Base-by-base conservation (phyloP, 1,140 invertebrate species). In the Dufourea novaeangliae region DNA sequence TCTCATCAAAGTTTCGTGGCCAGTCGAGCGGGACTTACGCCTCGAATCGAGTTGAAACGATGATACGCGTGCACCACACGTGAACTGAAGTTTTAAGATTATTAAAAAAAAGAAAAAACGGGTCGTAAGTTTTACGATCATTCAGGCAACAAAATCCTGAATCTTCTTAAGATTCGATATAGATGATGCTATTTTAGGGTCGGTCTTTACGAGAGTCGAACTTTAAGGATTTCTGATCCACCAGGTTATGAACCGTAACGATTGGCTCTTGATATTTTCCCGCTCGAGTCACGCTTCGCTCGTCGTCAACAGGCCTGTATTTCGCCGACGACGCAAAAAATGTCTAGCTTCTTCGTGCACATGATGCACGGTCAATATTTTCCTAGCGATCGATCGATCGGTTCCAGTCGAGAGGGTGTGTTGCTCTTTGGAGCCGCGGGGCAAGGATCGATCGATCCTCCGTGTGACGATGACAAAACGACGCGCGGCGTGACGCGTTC, bases 401-500 rank as follows among this genome's bases (percentile, higher is more conserved):
- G n/a, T n/a, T n/a, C 14, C 20, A 5, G 46, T 5, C 8, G 20
- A n/a, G 6, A n/a, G 17, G 8, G 46, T 50, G 6, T 50, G 46
- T n/a, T 34, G 56, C 12, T 41, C 59, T 25, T 10, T 39, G 54
- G 17, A 8, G 25, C 7, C 17, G 2, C 7, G 37, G 14, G 34
- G 2, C 7, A 25, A 11, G 39, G 81, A 79, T 79, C 71, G 83
- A 83, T 79, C 56, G 80, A 64, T 76, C 72, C 52, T 20, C 25
- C 46, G 46, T n/a, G 27, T 52, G 76, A 71, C 71, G 72, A 71
- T 84, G 81, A 84, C 82, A 83, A 79, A 84, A 83, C 82, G 80
- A 79, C 67, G 62, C 72, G 54, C 74, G 75, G 78, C 80, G 61
- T 79, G 76, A 82, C 69, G 72, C 80, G 70, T 71, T n/a, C 56